These are phyloP conservation scores for Elegia similella DNA, from an alignment of 2,888 invertebrate genomes.

Conservation along the genomic window DNA sequence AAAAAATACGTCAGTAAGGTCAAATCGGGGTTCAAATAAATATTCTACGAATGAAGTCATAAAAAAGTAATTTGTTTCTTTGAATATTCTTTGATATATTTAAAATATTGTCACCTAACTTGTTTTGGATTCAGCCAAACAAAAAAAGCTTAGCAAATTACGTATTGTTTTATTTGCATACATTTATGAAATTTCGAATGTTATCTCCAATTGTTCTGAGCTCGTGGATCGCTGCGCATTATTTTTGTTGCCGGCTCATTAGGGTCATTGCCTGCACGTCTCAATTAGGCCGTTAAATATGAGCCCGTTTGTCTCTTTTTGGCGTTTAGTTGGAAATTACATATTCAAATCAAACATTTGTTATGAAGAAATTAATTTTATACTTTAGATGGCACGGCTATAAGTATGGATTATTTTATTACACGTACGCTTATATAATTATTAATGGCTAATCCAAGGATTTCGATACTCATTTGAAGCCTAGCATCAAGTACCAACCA, in stretches of 20 bases:
- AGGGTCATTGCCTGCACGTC: conserved; percentile 79
- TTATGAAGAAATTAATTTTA: conserved; percentile 23
- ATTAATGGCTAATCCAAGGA: neutral
- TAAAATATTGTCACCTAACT: too few relatives aligned
- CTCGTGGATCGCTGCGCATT: conserved; percentile 24
- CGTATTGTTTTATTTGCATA: too few relatives aligned
- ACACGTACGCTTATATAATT: neutral
- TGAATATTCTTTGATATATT: too few relatives aligned
- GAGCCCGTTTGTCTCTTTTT: conserved; percentile 58
- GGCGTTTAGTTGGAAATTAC: conserved; percentile 50
- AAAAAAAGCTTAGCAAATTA: too few relatives aligned
- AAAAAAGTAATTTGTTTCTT: too few relatives aligned
- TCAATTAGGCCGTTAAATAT: conserved; percentile 70
- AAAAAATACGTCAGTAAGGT: too few relatives aligned
- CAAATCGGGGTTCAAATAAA: too few relatives aligned
- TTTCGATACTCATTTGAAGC: neutral
- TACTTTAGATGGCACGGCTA: neutral
- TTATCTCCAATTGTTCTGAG: neutral
- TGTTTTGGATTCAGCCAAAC: too few relatives aligned
- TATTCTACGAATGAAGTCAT: too few relatives aligned
- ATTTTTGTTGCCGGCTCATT: conserved; percentile 80
- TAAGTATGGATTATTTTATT: neutral
- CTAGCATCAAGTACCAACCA: neutral
- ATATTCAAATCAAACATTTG: conserved; percentile 51
- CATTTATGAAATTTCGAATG: neutral